phyloP scores from a whole-genome alignment of 2,113 vertebrate species.

The Strix uralensis region DNA sequence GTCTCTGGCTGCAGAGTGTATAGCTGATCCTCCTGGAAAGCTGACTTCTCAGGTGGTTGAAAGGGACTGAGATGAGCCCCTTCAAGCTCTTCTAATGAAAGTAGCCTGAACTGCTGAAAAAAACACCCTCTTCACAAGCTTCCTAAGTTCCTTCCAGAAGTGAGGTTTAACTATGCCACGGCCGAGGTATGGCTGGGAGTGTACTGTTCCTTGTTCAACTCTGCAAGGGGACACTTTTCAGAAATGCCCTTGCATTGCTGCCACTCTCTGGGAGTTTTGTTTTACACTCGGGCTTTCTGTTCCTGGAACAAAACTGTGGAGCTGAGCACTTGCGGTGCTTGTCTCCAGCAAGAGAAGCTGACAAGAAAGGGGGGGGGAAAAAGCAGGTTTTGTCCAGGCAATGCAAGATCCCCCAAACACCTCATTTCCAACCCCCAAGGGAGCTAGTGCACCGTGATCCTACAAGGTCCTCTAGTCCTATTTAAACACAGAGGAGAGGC shows the following conservation, averaged over 20 bases:
- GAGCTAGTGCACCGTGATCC: neutral
- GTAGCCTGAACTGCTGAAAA: neutral
- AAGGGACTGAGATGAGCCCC: neutral
- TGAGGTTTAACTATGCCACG: neutral
- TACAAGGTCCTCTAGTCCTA: neutral
- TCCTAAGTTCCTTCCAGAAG: neutral
- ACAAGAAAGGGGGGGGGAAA: neutral
- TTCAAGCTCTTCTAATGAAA: neutral
- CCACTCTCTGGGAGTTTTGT: neutral
- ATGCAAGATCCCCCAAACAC: neutral
- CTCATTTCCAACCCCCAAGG: neutral
- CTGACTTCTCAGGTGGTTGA: neutral
- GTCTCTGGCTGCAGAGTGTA: neutral
- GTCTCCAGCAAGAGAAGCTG: neutral
- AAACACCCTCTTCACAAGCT: rapidly evolving
- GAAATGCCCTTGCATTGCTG: neutral
- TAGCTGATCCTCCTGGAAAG: neutral
- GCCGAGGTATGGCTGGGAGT: neutral
- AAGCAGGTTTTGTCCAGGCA: neutral
- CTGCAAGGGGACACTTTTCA: neutral
- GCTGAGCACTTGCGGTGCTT: neutral
- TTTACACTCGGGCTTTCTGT: neutral
- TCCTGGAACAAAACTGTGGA: neutral
- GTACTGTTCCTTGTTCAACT: neutral
- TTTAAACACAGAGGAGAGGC: neutral